Percentiles rank a stretch among this genome's conserved stretches.
These are phyloP conservation scores for Meiosimyza platycephala DNA, from an alignment of 2,888 invertebrate species.

Conservation along the genomic window DNA sequence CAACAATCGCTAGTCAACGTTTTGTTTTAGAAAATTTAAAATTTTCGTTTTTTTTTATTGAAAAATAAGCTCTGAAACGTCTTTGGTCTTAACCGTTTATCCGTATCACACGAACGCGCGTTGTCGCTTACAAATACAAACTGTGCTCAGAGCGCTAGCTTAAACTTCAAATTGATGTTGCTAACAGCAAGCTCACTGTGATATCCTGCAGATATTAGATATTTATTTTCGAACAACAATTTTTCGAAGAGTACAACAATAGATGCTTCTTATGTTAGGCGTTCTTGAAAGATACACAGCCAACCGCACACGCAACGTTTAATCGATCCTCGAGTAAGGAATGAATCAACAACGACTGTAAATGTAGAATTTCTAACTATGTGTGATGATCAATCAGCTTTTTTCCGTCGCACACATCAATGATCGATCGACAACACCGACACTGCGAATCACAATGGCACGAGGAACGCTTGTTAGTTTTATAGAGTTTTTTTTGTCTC, in stretches of 20 bases:
- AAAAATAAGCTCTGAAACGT: too few species aligned
- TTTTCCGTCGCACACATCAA: constrained; percentile 53
- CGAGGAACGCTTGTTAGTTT: constrained; percentile 60
- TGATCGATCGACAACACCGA: constrained; percentile 53
- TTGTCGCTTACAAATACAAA: background rate
- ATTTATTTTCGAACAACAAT: constrained; percentile 14
- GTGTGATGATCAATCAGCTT: constrained; percentile 38
- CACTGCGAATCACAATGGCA: constrained; percentile 45
- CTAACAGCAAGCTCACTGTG: constrained; percentile 8
- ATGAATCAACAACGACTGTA: background rate
- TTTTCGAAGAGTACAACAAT: constrained; percentile 6
- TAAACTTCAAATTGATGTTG: constrained; percentile 11
- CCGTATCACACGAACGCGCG: constrained; percentile 7
- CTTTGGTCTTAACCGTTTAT: background rate
- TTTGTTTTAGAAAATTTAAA: background rate
- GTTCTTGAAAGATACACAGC: constrained; percentile 4
- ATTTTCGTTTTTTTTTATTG: background rate
- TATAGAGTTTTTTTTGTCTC: constrained; percentile 58
- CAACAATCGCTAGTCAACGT: background rate
- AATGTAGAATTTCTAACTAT: background rate
- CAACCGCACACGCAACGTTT: background rate
- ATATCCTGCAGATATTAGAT: constrained; percentile 44
- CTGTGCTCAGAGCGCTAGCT: constrained; percentile 3
- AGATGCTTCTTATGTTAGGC: background rate
- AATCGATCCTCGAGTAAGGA: background rate